phyloP scores from a whole-genome alignment of 2,113 vertebrate species.

The Bubo scandiacus region DNA sequence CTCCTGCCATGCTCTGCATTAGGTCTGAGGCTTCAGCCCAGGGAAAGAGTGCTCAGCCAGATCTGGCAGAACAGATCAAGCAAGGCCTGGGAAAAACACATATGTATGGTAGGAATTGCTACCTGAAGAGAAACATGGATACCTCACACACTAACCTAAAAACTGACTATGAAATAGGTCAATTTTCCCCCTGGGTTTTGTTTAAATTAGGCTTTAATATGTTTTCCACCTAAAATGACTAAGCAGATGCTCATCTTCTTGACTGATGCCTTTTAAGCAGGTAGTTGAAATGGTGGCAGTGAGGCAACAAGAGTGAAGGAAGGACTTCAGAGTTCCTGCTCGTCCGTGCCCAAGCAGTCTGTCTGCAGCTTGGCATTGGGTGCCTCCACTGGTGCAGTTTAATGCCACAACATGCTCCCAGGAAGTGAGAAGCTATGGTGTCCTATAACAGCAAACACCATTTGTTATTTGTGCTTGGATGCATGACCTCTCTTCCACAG shows the following conservation, averaged over 20 bases:
- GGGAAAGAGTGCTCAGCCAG: neutral
- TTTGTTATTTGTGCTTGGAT: neutral
- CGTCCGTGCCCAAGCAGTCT: accelerated
- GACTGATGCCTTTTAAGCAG: neutral
- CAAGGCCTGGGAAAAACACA: neutral
- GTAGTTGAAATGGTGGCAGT: neutral
- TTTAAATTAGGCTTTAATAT: neutral
- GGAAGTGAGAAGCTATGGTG: neutral
- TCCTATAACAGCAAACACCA: neutral
- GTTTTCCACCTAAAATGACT: neutral
- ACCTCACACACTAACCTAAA: neutral
- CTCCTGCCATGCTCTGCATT: neutral
- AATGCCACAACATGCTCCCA: neutral
- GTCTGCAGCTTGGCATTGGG: neutral
- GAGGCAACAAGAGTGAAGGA: neutral
- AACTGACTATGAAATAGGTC: neutral
- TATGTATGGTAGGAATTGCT: neutral
- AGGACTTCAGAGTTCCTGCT: neutral
- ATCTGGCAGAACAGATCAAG: neutral
- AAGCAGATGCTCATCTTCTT: neutral
- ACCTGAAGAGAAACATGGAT: neutral
- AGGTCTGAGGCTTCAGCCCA: neutral
- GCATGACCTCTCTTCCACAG: neutral
- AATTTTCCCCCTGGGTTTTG: neutral
- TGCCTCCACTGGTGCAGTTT: neutral